Conservation (phyloP, 2,888 invertebrate genomes). For the Nephrocerus scutellatus region DNA sequence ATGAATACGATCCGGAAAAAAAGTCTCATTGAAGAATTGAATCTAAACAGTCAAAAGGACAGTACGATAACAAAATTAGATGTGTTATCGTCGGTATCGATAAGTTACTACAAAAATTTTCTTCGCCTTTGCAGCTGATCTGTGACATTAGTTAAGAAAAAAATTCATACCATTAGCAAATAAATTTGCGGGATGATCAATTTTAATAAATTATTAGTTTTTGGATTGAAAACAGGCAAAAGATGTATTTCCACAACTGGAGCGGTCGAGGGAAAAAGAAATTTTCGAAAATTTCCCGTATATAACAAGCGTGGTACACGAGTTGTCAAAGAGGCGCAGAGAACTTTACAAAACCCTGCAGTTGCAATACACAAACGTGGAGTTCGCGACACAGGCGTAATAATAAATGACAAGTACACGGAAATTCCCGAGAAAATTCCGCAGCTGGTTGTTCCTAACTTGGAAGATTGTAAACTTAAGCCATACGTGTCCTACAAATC, state of each 20-base stretch:
- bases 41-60: too few relatives aligned
- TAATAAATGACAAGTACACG: constrained; percentile 53
- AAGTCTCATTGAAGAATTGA: too few relatives aligned
- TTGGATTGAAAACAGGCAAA: constrained; percentile 23
- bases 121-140: too few relatives aligned
- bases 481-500: constrained; percentile 90
- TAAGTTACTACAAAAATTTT: too few relatives aligned
- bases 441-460: constrained; percentile 84
- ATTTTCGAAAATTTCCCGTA: constrained; percentile 73
- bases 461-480: constrained; percentile 74
- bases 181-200: too few relatives aligned
- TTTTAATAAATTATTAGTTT: constrained; percentile 26
- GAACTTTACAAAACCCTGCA: constrained; percentile 51
- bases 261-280: constrained; percentile 60
- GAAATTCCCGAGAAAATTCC: constrained; percentile 82
- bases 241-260: constrained; percentile 51
- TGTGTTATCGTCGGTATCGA: too few relatives aligned
- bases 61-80: too few relatives aligned
- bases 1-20: too few relatives aligned
- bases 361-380: constrained; percentile 66
- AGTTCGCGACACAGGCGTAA: constrained; percentile 56
- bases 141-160: too few relatives aligned
- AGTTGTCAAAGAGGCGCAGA: constrained; percentile 53
- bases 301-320: constrained; percentile 69
- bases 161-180: too few relatives aligned